phyloP scores from a whole-genome alignment of 2,113 vertebrate species.

The Nibea coibor region DNA sequence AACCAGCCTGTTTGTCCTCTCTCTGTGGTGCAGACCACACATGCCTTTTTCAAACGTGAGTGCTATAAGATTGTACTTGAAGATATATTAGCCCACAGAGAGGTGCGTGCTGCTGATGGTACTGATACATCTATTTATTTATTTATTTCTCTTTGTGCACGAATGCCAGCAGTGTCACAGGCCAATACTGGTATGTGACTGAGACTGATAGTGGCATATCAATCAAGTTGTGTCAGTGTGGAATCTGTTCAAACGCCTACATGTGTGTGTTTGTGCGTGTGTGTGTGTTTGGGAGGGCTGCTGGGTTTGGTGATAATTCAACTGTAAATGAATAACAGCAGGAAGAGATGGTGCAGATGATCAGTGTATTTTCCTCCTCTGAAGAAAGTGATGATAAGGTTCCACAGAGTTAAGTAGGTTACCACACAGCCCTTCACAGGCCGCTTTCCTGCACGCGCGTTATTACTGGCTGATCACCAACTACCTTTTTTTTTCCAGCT shows the following conservation, averaged over 20 bases:
- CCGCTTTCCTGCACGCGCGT: slow-evolving; percentile 24
- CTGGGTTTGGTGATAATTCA: slow-evolving; percentile 28
- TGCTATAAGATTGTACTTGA: background rate
- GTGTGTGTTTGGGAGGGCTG: slow-evolving; percentile 25
- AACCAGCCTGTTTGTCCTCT: background rate
- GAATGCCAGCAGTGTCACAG: slow-evolving; percentile 35
- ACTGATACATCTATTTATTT: slow-evolving; percentile 6
- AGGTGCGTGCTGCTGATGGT: slow-evolving; percentile 7
- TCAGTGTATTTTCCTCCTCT: slow-evolving; percentile 39
- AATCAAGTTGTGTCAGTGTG: slow-evolving; percentile 55
- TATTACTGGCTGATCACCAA: slow-evolving; percentile 60
- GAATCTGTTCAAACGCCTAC: slow-evolving; percentile 31
- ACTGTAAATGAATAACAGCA: slow-evolving; percentile 65
- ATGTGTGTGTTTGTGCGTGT: slow-evolving; percentile 14
- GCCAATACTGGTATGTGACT: slow-evolving; percentile 46
- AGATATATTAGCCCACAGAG: slow-evolving; percentile 14
- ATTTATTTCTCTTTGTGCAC: slow-evolving; percentile 12
- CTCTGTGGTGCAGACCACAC: slow-evolving; percentile 20
- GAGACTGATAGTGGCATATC: slow-evolving; percentile 41
- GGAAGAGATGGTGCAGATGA: slow-evolving; percentile 58
- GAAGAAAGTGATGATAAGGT: slow-evolving; percentile 51
- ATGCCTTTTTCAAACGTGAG: background rate
- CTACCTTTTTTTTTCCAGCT: slow-evolving; percentile 56
- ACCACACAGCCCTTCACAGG: slow-evolving; percentile 26
- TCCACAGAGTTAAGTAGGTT: slow-evolving; percentile 59